Percentiles rank a stretch among this genome's conserved stretches.
Evolutionary conservation across 2,113 vertebrate genomes (phyloP).

Genomic region (Empidonax alnorum): DNA sequence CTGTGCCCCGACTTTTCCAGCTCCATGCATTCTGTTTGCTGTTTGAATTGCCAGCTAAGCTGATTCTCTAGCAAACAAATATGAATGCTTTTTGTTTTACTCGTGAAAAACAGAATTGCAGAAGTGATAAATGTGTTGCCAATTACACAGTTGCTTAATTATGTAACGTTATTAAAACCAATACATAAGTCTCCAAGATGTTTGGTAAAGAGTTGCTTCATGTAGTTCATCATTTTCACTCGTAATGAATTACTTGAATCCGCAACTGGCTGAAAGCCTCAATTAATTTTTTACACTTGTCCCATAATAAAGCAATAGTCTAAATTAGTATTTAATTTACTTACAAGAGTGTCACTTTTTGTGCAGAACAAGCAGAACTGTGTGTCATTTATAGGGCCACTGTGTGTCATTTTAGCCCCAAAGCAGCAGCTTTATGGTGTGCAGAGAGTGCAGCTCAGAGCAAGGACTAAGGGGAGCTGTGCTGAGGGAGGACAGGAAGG

Average conservation of each 20-base stretch:
- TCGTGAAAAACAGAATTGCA: constrained; percentile 29
- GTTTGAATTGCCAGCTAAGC: constrained; percentile 8
- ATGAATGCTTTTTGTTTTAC: constrained; percentile 26
- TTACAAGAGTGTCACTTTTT: constrained; percentile 31
- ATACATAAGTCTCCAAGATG: constrained; percentile 56
- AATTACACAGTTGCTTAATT: constrained; percentile 74
- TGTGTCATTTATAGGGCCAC: neutral
- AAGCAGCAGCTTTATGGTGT: neutral
- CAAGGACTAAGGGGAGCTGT: neutral
- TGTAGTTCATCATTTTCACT: constrained; percentile 63
- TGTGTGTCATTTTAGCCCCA: neutral
- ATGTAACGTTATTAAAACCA: constrained; percentile 59
- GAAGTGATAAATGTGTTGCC: constrained; percentile 69
- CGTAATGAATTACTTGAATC: constrained; percentile 56
- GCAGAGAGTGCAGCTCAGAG: neutral
- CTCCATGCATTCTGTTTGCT: neutral
- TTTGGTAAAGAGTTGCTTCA: constrained; percentile 34
- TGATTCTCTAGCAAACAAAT: constrained; percentile 33
- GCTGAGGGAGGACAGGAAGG: neutral
- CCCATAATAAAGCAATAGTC: constrained; percentile 51
- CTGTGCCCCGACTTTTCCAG: neutral
- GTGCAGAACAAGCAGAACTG: constrained; percentile 34
- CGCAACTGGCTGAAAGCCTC: constrained; percentile 49
- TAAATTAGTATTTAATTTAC: constrained; percentile 67
- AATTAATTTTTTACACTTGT: constrained; percentile 62